These are phyloP conservation scores for Scatophagus argus DNA, from an alignment of 2,113 vertebrate genomes.

Conservation along the genomic window DNA sequence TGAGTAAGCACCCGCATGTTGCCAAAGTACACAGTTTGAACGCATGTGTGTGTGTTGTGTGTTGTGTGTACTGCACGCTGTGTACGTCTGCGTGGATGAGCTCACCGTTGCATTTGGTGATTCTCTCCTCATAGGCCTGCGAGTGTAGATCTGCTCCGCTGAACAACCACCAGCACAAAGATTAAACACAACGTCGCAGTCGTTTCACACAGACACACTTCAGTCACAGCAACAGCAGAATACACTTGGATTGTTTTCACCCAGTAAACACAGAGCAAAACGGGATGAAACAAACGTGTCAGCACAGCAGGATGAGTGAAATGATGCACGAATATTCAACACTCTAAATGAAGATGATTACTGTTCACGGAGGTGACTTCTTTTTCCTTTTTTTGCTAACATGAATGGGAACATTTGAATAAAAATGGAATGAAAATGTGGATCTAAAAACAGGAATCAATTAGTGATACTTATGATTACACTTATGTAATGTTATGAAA, in stretches of 20 bases:
- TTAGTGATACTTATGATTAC: no score
- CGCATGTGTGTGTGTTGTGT: no score
- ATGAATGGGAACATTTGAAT: no score
- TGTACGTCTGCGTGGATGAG: no score
- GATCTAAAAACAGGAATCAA: no score
- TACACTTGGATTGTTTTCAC: not conserved
- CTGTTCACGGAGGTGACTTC: no score
- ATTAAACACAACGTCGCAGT: not conserved
- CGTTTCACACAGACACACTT: not conserved
- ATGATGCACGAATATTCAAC: not conserved
- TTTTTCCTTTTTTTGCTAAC: no score
- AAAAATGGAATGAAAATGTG: no score
- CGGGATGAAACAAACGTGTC: not conserved
- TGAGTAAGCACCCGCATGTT: no score
- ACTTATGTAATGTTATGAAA: no score
- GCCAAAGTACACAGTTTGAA: no score
- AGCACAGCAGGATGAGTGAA: not conserved
- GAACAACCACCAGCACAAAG: conserved; percentile 17
- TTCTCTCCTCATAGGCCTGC: conserved; percentile 57
- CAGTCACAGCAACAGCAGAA: not conserved
- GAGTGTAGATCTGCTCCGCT: conserved; percentile 83
- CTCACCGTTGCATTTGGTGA: conserved; percentile 73
- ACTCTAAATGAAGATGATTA: not conserved
- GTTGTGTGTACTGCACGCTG: no score
- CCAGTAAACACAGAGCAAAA: not conserved